Evolutionary conservation across 2,888 invertebrate genomes (phyloP).

Genomic region (Seira sanloemensis): DNA sequence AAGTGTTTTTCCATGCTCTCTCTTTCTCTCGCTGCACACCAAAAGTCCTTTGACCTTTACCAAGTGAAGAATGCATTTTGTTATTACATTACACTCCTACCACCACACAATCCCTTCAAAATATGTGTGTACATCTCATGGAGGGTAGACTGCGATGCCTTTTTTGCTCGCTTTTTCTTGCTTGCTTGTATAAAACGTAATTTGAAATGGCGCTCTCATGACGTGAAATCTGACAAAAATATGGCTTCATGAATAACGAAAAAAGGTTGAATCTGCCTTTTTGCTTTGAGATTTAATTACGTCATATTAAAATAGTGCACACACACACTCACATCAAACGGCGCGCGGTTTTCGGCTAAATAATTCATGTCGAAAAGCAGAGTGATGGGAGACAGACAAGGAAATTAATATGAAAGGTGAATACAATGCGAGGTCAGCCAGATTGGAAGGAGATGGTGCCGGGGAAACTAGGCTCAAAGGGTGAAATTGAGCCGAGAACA

Average conservation of each 20-base stretch:
- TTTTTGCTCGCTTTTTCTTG: not conserved
- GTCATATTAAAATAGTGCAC: not conserved
- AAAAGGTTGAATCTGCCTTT: conserved; percentile 1
- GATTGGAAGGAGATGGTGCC: too few species aligned
- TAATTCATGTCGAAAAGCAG: not conserved
- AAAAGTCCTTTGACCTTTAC: conserved; percentile 62
- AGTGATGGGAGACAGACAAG: not conserved
- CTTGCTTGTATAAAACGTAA: not conserved
- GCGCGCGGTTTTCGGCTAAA: too few species aligned
- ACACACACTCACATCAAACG: too few species aligned
- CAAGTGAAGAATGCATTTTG: conserved; percentile 34
- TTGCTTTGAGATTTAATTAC: conserved; percentile 15
- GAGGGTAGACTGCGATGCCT: not conserved
- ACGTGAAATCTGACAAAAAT: conserved; percentile 10
- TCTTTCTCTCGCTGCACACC: not conserved
- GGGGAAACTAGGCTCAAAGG: too few species aligned
- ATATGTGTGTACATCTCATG: too few species aligned
- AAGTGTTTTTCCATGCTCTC: not conserved
- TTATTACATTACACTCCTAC: conserved; percentile 22
- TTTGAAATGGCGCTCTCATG: not conserved
- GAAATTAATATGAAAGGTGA: conserved; percentile 15
- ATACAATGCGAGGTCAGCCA: not conserved
- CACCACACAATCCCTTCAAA: too few species aligned
- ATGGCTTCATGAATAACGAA: conserved; percentile 6
- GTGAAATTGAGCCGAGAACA: too few species aligned